Evolutionary conservation across 1,140 invertebrate species (phyloP).

Genomic region (Drosophila guanche): DNA sequence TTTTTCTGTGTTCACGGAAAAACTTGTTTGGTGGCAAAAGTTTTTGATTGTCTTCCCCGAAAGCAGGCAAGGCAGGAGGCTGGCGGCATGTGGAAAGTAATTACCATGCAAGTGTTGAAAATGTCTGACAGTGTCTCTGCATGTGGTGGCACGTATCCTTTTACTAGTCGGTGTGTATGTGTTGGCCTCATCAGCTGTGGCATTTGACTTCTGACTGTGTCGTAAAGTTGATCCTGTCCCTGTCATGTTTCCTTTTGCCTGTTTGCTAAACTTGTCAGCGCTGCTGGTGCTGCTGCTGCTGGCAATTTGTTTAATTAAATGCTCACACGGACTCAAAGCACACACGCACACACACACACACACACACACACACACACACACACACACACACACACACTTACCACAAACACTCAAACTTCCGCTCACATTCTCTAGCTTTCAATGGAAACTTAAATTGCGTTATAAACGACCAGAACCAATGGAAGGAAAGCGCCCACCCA

Average conservation of each 20-base stretch:
- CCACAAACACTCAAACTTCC: slow-evolving; percentile 1
- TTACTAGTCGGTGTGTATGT: slow-evolving; percentile 11
- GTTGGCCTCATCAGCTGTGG: slow-evolving; percentile 29
- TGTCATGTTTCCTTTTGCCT: slow-evolving; percentile 1
- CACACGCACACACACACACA: too few relatives aligned
- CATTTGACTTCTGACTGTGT: slow-evolving; percentile 45
- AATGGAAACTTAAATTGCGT: slow-evolving; percentile 26
- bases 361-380: slow-evolving; percentile 8
- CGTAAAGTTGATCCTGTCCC: slow-evolving; percentile 35
- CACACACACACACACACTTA: slow-evolving; percentile 3
- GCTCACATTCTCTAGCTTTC: not conserved
- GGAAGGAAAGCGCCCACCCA: slow-evolving; percentile 6
- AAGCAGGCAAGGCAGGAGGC: slow-evolving; percentile 11
- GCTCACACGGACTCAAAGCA: too few relatives aligned
- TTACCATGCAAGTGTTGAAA: slow-evolving; percentile 57
- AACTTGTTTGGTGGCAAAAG: slow-evolving; percentile 41
- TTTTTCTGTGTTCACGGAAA: slow-evolving; percentile 26
- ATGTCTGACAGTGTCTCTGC: slow-evolving; percentile 17
- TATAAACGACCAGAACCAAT: slow-evolving; percentile 13
- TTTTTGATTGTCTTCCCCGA: slow-evolving; percentile 50
- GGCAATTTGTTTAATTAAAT: slow-evolving; percentile 51
- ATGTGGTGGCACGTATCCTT: not conserved
- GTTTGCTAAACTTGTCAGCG: slow-evolving; percentile 40
- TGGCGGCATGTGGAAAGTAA: slow-evolving; percentile 36
- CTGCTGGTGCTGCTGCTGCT: slow-evolving; percentile 32